phyloP scores from a whole-genome alignment of 2,888 invertebrate genomes.

The Nomada flava region DNA sequence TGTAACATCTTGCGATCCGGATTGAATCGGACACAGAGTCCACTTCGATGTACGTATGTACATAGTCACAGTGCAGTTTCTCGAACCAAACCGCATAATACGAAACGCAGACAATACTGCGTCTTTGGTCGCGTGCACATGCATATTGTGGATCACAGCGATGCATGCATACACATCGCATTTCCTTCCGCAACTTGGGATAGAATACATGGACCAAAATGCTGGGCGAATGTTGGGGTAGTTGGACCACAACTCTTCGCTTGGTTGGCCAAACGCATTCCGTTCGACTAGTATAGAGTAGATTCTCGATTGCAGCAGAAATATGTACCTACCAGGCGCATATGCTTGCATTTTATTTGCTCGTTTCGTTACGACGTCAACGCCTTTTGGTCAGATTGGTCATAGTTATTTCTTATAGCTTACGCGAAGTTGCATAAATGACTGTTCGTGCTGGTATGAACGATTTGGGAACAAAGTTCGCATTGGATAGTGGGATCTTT shows the following conservation, averaged over 20 bases:
- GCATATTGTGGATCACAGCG: constrained; percentile 1
- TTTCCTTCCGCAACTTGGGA: constrained; percentile 1
- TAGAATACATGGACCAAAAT: neutral
- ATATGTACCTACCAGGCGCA: neutral
- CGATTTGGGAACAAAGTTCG: too few relatives aligned
- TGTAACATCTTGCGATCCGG: too few relatives aligned
- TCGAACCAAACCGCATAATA: constrained; percentile 2
- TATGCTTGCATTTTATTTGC: too few relatives aligned
- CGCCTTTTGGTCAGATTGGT: too few relatives aligned
- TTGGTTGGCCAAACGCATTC: constrained; percentile 8
- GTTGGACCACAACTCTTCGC: neutral
- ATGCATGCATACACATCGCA: neutral
- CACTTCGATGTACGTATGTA: too few relatives aligned
- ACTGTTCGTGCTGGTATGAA: too few relatives aligned
- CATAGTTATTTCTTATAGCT: too few relatives aligned
- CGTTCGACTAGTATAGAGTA: neutral
- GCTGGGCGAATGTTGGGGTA: neutral
- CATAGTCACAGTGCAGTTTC: neutral
- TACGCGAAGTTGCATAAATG: too few relatives aligned
- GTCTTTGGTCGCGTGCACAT: neutral
- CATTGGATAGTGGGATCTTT: too few relatives aligned
- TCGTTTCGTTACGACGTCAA: too few relatives aligned
- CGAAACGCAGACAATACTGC: neutral
- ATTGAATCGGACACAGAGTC: too few relatives aligned
- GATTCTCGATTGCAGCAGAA: neutral